Evolutionary conservation across 2,797 vertebrate species (phyloP).

Genomic region (Centropyge bicolor): DNA sequence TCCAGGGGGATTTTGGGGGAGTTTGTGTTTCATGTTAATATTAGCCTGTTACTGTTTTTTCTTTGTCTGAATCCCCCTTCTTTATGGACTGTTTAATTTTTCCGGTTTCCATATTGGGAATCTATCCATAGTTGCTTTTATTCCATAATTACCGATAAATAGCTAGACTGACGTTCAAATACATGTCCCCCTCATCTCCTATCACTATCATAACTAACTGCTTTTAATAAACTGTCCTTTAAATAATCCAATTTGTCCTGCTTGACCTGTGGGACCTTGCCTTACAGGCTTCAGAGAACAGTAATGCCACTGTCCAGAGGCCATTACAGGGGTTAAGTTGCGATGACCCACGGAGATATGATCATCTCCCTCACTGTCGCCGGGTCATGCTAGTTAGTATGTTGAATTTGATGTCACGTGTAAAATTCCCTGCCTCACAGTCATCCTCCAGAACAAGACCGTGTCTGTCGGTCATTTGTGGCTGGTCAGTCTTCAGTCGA

Average conservation of each 20-base stretch:
- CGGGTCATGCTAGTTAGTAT: constrained; percentile 62
- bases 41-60: constrained; percentile 37
- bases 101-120: constrained; percentile 53
- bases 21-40: constrained; percentile 36
- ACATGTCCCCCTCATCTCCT: neutral
- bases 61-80: constrained; percentile 27
- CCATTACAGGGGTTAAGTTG: constrained; percentile 45
- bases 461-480: constrained; percentile 31
- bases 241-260: constrained; percentile 69
- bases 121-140: constrained; percentile 65
- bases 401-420: constrained; percentile 68
- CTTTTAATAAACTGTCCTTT: constrained; percentile 70
- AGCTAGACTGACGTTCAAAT: constrained; percentile 45
- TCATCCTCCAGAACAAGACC: constrained; percentile 48
- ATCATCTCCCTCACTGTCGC: constrained; percentile 46
- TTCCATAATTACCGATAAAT: constrained; percentile 67
- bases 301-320: constrained; percentile 57
- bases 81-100: constrained; percentile 43
- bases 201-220: constrained; percentile 47
- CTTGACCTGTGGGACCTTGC: constrained; percentile 67
- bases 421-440: constrained; percentile 1
- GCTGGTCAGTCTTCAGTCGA: neutral
- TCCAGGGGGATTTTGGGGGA: constrained; percentile 33
- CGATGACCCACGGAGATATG: constrained; percentile 39
- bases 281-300: constrained; percentile 63